Conservation (phyloP, 37 sponge, comb jelly and placozoan species). For the Halisarca cf. caerulea region DNA sequence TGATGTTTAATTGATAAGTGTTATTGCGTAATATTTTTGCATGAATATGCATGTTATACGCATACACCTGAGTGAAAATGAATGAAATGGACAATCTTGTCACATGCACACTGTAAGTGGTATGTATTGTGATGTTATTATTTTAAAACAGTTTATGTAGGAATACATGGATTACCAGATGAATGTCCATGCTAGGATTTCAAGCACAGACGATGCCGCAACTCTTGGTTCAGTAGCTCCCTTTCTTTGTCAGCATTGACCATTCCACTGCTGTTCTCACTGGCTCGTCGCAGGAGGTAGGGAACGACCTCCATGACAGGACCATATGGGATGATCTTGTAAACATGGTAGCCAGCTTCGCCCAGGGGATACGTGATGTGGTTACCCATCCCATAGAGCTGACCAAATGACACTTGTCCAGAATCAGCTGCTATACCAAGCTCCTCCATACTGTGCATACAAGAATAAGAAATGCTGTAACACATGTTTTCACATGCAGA, state of each 20-base stretch:
- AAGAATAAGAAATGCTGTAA: no score
- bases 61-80: no score
- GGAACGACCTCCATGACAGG: slow-evolving; percentile 79
- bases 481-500: neutral
- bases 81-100: no score
- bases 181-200: neutral
- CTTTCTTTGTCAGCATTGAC: slow-evolving; percentile 64
- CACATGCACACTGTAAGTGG: no score
- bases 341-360: slow-evolving; percentile 66
- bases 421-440: slow-evolving; percentile 27
- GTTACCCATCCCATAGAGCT: slow-evolving; percentile 90
- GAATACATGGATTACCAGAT: no score
- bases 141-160: no score
- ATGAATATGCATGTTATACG: no score
- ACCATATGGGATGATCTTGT: slow-evolving; percentile 83
- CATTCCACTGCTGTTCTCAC: slow-evolving; percentile 80
- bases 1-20: no score
- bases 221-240: slow-evolving; percentile 56
- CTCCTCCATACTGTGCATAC: slow-evolving; percentile 37
- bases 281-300: slow-evolving; percentile 73
- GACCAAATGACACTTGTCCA: slow-evolving; percentile 82
- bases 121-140: no score
- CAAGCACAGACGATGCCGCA: slow-evolving; percentile 35
- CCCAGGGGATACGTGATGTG: slow-evolving; percentile 76
- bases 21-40: no score